Base-by-base conservation (phyloP, 2,113 vertebrate genomes). In the Neotoma lepida region DNA sequence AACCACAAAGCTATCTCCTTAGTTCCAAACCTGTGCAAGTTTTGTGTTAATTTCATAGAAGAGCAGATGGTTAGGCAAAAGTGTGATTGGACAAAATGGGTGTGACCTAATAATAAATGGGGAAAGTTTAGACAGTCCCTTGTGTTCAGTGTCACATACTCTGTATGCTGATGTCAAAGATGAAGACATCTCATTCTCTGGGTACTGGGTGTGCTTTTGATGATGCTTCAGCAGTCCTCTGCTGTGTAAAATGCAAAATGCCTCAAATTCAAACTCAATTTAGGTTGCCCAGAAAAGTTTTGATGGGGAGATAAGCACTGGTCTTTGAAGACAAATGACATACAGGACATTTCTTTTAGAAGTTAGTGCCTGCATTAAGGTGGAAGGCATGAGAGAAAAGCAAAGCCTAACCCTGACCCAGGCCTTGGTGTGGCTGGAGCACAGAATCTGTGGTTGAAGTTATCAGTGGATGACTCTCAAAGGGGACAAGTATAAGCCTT, bases 41-140 rank as follows among this genome's bases (percentile, higher is more conserved):
- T 39, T 30, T 84, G 39, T 44, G 4, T 8, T 44, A 84, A 39
- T 44, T 84, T 84, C 8, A 18, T 10, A 44, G 41, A 84, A 46
- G n/a, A 54, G 4, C n/a, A 20, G 26, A 44, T 18, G 44, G 10
- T 14, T 14, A 49, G 41, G 28, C 10, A 77, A 26, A 46, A 41
- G 5, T 44, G 24, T 89, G 8, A 41, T 46, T 76, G 39, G 13
- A n/a, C 4, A 61, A 41, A 15, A 6, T 0, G 7, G 0, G 0
- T 7, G 18, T 44, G 9, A 44, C 24, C 6, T 63, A 86, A 30
- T 54, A 63, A 33, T 22, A 28, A 81, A 56, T 10, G 1, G n/a
- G 51, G 8, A 14, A 49, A 61, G 0, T 9, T 10, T 24, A 63
- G 26, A 4, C 71, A 81, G 26, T 41, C 6, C 24, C 17, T 0